These are phyloP conservation scores for Chrysaora quinquecirrha DNA, from an alignment of 30 jellyfish, hydroid and myxozoan genomes.

Conservation along the genomic window DNA sequence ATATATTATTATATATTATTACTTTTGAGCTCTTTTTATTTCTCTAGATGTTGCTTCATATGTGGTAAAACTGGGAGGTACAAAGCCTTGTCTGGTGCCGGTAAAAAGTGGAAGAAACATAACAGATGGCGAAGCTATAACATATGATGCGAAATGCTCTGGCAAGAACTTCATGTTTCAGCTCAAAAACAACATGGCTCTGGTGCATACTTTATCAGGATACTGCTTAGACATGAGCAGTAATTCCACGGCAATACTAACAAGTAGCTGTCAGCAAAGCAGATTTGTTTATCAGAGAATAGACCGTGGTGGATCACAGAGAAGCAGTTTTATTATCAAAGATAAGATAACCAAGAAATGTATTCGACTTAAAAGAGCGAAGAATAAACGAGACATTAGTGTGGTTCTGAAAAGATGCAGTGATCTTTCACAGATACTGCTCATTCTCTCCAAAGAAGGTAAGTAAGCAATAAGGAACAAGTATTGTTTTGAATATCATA, in stretches of 20 bases:
- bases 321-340: slow-evolving; percentile 56
- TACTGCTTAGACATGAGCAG: slow-evolving; percentile 37
- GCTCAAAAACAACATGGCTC: slow-evolving; percentile 9
- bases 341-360: slow-evolving; percentile 71
- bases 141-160: slow-evolving; percentile 45
- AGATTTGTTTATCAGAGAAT: slow-evolving; percentile 48
- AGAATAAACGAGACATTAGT: slow-evolving; percentile 11
- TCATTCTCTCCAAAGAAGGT: slow-evolving; percentile 49
- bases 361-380: slow-evolving; percentile 55
- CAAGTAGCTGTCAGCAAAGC: slow-evolving; percentile 18
- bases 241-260: slow-evolving; percentile 33
- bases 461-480: too few relatives aligned
- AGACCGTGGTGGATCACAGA: slow-evolving; percentile 37
- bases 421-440: slow-evolving; percentile 61
- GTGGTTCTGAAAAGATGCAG: slow-evolving; percentile 73
- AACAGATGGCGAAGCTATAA: slow-evolving; percentile 31
- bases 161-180: slow-evolving; percentile 77
- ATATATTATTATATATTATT: too few relatives aligned
- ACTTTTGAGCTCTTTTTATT: too few relatives aligned
- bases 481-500: too few relatives aligned
- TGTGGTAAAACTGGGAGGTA: slow-evolving; percentile 44
- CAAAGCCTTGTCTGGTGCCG: slow-evolving; percentile 52
- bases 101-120: neutral
- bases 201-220: slow-evolving; percentile 73
- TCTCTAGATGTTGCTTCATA: slow-evolving; percentile 69